These are phyloP conservation scores for Chiloscyllium punctatum DNA, from an alignment of 2,797 vertebrate genomes.

Conservation along the genomic window DNA sequence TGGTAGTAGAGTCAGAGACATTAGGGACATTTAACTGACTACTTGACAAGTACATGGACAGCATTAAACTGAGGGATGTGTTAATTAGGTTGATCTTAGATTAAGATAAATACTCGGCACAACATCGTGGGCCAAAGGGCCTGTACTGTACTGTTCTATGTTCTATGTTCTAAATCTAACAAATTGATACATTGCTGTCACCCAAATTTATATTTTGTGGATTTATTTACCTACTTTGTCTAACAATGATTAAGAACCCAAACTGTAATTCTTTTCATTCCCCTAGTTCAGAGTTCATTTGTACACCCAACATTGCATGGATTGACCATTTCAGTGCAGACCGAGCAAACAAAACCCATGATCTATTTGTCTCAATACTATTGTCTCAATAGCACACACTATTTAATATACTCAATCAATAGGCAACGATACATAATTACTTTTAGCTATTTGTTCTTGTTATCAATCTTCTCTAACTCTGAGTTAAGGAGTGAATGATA, in stretches of 20 bases:
- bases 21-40: too few relatives aligned
- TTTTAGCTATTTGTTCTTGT: neutral
- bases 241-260: neutral
- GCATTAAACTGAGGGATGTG: too few relatives aligned
- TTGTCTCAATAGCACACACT: neutral
- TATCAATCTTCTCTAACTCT: neutral
- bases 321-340: neutral
- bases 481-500: neutral
- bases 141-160: too few relatives aligned
- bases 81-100: too few relatives aligned
- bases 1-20: too few relatives aligned
- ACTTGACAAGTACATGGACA: too few relatives aligned
- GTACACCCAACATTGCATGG: neutral
- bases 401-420: neutral
- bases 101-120: too few relatives aligned
- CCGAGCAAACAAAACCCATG: neutral
- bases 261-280: neutral
- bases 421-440: neutral
- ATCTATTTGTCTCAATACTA: neutral
- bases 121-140: too few relatives aligned
- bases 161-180: neutral
- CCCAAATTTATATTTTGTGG: neutral
- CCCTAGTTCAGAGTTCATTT: neutral
- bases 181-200: neutral
- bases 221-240: neutral